Base-by-base conservation (phyloP, 2,888 invertebrate species). In the Stenurella melanura region DNA sequence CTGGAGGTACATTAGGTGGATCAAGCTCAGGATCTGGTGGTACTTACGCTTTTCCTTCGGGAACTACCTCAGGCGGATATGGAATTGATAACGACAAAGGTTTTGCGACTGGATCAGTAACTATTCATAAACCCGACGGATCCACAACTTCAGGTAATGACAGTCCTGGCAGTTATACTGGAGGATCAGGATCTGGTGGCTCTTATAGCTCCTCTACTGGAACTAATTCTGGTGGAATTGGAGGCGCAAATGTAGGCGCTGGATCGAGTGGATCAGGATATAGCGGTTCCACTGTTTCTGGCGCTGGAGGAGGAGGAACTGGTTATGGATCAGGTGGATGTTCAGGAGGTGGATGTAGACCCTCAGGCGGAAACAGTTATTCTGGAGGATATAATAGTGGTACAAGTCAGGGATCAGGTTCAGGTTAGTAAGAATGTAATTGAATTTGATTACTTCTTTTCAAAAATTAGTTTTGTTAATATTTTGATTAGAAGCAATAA, bases 41-140 rank as follows among this genome's bases (percentile, higher is more conserved):
- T 60, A 10, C 21, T 21, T 60, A 60, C 26, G 26, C 26, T 26
- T 12, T 11, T 60, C 26, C 21, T 15, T 10, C 21, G 2, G 26
- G 21, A 0, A 38, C 38, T 11, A 38, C 38, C 38, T 26, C 42
- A 30, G 56, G 66, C 15, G 66, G 56, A 56, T 12, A 56, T 30
- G 70, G 67, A 66, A 38, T 42, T 60, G 63, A 30, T 54, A 71
- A 71, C 19, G 58, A 34, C 6, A 54, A 26, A 17, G 76, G 68
- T 9, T 73, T 56, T 60, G 68, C 76, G 7, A 68, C 72, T 26
- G 73, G 76, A 21, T 61, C 64, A 63, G 38, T 63, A 11, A 18
- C 38, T 21, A 26, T 68, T 26, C 34, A 42, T 42, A 76, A 76
- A 57, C 73, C 76, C 10, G 42, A 58, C 17, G 63, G 73, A 10